These are phyloP conservation scores for Pantherophis alleghaniensis DNA, from an alignment of 2,797 vertebrate species.

Conservation along the genomic window DNA sequence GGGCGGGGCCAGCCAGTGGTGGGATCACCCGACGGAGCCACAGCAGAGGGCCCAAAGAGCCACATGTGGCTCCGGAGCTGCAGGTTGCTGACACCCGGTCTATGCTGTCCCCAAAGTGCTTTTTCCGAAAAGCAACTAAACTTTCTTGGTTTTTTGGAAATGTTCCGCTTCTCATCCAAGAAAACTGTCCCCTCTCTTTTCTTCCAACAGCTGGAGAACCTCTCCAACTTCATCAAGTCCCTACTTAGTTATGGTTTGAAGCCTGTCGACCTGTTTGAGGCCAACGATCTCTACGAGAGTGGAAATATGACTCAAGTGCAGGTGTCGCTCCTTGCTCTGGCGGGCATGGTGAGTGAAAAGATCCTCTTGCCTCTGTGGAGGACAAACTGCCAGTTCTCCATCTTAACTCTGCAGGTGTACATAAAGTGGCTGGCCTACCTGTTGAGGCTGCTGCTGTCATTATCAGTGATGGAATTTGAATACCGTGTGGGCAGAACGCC, in stretches of 20 bases:
- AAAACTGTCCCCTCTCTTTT: not conserved
- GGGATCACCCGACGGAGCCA: no score
- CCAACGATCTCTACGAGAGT: slow-evolving; percentile 91
- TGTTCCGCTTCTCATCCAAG: not conserved
- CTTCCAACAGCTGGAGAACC: slow-evolving; percentile 85
- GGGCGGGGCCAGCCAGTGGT: no score
- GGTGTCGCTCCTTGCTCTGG: slow-evolving; percentile 87
- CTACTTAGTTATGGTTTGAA: slow-evolving; percentile 86
- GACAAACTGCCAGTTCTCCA: not conserved
- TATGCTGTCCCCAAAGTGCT: not conserved
- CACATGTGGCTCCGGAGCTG: no score
- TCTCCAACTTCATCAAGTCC: slow-evolving; percentile 91
- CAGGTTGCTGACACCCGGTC: no score
- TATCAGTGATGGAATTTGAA: not conserved
- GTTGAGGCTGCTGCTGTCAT: not conserved
- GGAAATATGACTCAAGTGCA: slow-evolving; percentile 95
- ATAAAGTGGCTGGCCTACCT: not conserved
- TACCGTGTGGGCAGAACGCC: not conserved
- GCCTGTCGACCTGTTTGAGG: slow-evolving; percentile 91
- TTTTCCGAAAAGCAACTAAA: not conserved
- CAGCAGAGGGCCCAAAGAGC: no score
- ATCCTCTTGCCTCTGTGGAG: not conserved
- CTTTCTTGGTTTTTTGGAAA: not conserved
- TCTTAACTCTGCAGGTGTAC: not conserved
- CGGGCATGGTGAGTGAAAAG: slow-evolving; percentile 82